Evolutionary conservation across 2,888 invertebrate species (phyloP).

Genomic region (Agelastica alni): DNA sequence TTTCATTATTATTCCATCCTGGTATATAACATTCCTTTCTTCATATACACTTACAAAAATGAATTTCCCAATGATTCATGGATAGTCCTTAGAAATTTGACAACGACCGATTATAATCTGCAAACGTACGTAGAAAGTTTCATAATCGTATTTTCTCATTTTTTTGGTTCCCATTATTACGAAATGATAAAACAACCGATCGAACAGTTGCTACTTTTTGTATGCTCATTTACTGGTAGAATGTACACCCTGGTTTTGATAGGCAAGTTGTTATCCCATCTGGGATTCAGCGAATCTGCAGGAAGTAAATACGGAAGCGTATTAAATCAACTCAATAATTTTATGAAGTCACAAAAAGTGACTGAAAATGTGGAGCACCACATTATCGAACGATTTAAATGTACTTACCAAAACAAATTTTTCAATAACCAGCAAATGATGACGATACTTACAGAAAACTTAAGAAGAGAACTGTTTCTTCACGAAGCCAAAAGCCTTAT

Average conservation of each 20-base stretch:
- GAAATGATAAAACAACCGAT: slow-evolving; percentile 7
- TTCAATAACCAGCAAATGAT: slow-evolving; percentile 57
- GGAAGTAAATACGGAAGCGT: slow-evolving; percentile 57
- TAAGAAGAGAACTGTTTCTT: slow-evolving; percentile 57
- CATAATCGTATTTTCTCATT: slow-evolving; percentile 13
- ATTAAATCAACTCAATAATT: slow-evolving; percentile 59
- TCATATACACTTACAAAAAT: background rate
- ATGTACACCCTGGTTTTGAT: slow-evolving; percentile 41
- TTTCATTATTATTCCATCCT: background rate
- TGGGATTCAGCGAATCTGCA: slow-evolving; percentile 46
- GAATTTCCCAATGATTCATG: background rate
- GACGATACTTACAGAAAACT: slow-evolving; percentile 47
- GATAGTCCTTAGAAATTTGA: slow-evolving; percentile 3
- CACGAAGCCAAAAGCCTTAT: slow-evolving; percentile 57
- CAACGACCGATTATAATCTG: background rate
- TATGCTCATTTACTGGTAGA: slow-evolving; percentile 41
- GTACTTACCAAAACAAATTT: slow-evolving; percentile 59
- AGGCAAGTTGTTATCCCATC: slow-evolving; percentile 41
- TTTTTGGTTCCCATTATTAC: slow-evolving; percentile 10
- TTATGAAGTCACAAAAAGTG: slow-evolving; percentile 60
- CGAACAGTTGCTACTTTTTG: slow-evolving; percentile 37
- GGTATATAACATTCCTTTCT: background rate
- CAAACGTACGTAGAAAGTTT: slow-evolving; percentile 8
- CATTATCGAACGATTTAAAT: slow-evolving; percentile 59
- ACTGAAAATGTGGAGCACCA: slow-evolving; percentile 56